Percentiles rank a stretch among this genome's conserved stretches.
Evolutionary conservation across 2,113 vertebrate species (phyloP).

Genomic region (Alethe castanea): DNA sequence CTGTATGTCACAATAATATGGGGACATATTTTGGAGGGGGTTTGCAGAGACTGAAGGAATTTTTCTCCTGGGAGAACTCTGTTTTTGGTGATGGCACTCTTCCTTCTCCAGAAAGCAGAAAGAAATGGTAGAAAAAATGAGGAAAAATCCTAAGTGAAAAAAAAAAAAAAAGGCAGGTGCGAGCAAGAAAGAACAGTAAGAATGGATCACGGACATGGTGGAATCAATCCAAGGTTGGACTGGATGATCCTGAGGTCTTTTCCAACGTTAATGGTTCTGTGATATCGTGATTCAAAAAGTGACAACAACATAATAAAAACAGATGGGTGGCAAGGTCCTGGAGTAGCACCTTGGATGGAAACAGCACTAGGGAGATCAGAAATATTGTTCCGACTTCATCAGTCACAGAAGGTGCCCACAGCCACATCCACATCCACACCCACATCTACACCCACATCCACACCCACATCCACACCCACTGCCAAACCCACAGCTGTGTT

Average conservation of each 20-base stretch:
- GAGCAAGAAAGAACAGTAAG: neutral
- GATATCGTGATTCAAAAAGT: neutral
- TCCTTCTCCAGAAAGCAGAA: neutral
- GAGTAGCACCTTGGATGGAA: neutral
- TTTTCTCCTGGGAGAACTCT: neutral
- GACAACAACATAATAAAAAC: too few species aligned
- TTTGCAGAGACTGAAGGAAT: neutral
- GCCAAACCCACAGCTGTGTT: too few species aligned
- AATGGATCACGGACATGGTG: neutral
- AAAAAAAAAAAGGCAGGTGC: neutral
- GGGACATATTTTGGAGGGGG: neutral
- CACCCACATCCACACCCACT: neutral
- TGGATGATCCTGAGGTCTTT: neutral
- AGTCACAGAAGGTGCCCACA: neutral
- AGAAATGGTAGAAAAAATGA: neutral
- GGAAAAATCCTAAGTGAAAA: neutral
- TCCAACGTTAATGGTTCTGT: neutral
- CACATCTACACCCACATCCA: neutral
- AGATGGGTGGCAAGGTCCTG: neutral
- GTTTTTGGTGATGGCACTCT: accelerated
- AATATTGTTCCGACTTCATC: neutral
- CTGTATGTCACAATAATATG: neutral
- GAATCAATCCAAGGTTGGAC: too few species aligned
- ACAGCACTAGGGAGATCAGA: accelerated
- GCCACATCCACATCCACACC: accelerated